These are phyloP conservation scores for Branchinecta sandiegonensis DNA, from an alignment of 2,888 invertebrate genomes.

Conservation along the genomic window DNA sequence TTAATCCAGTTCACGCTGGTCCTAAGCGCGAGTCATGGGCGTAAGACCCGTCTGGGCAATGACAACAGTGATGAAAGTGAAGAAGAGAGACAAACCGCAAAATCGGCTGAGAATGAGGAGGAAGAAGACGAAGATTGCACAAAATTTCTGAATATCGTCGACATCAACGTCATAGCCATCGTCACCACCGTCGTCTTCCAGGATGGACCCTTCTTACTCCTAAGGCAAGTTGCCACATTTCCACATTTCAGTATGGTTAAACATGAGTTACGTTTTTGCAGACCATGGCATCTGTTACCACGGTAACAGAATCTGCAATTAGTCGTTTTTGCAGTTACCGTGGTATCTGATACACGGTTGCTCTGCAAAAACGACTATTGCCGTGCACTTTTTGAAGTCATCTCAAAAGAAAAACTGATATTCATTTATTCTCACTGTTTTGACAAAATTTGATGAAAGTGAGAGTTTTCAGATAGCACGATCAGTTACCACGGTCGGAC, in stretches of 20 bases:
- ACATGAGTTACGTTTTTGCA: no score
- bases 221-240: constrained; percentile 28
- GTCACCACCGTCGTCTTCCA: constrained; percentile 36
- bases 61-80: constrained; percentile 22
- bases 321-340: no score
- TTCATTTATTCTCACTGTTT: no score
- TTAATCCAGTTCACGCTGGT: constrained; percentile 34
- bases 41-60: constrained; percentile 30
- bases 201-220: constrained; percentile 37
- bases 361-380: no score
- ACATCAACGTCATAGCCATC: constrained; percentile 36
- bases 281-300: no score
- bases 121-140: constrained; percentile 20
- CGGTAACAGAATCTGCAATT: no score
- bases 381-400: no score
- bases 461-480: no score
- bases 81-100: background rate
- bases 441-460: no score
- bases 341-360: no score
- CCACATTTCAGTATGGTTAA: constrained; percentile 17
- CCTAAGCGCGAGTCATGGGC: constrained; percentile 32
- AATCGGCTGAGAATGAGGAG: constrained; percentile 14
- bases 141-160: constrained; percentile 23
- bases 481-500: no score
- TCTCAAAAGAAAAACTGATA: no score